Evolutionary conservation across 2,113 vertebrate genomes (phyloP).

Genomic region (Cephalopholis sonnerati): DNA sequence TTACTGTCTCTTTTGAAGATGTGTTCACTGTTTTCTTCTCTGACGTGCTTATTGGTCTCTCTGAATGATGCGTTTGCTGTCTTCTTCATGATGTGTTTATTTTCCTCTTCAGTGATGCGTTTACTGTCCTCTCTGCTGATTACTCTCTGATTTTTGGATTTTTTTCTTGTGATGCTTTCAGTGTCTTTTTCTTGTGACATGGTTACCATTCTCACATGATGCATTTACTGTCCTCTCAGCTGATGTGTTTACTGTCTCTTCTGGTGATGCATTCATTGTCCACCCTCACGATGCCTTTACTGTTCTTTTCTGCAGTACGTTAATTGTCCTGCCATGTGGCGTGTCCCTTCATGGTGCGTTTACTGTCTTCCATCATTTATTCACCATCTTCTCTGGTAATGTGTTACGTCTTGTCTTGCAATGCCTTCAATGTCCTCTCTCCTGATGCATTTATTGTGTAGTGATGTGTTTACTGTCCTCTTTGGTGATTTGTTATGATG

Average conservation of each 20-base stretch:
- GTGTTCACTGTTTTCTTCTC: not conserved
- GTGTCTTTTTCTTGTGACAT: not conserved
- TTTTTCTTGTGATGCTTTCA: not conserved
- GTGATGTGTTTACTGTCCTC: slow-evolving; percentile 13
- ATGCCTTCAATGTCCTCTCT: not conserved
- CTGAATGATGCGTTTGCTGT: not conserved
- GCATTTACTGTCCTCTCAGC: not conserved
- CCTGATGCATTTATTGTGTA: too few species aligned
- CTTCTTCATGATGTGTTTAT: too few species aligned
- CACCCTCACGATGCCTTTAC: slow-evolving; percentile 12
- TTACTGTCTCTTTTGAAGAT: not conserved
- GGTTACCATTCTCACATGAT: not conserved
- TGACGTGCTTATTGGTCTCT: not conserved
- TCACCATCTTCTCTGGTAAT: not conserved
- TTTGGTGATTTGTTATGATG: not conserved
- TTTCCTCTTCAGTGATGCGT: not conserved
- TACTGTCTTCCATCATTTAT: not conserved
- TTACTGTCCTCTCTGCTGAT: not conserved
- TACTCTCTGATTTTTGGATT: too few species aligned
- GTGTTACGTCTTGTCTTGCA: not conserved
- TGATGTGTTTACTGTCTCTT: not conserved
- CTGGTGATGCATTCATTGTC: not conserved
- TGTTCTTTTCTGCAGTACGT: not conserved
- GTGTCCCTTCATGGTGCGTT: not conserved
- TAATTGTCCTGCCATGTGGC: not conserved